Evolutionary conservation across 2,888 invertebrate species (phyloP).

Genomic region (Flexamia atlantica): DNA sequence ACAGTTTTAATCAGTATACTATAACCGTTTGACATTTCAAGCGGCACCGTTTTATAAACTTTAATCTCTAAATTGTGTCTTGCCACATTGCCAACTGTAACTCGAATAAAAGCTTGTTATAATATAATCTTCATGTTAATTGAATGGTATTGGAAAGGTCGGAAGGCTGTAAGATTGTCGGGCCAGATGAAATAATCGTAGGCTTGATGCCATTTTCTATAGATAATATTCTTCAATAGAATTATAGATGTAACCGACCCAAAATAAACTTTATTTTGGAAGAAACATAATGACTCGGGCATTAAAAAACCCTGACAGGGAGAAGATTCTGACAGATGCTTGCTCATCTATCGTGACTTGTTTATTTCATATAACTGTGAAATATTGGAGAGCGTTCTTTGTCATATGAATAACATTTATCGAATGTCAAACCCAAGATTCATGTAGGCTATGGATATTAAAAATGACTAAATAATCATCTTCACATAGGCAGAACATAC

Average conservation of each 20-base stretch:
- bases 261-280: conserved; percentile 60
- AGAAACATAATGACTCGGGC: conserved; percentile 58
- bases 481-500: conserved; percentile 48
- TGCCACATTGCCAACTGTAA: conserved; percentile 43
- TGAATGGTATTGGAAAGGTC: conserved; percentile 41
- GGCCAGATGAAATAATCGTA: conserved; percentile 39
- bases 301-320: conserved; percentile 53
- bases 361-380: conserved; percentile 60
- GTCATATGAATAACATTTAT: conserved; percentile 59
- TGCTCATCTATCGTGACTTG: conserved; percentile 62
- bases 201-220: conserved; percentile 60
- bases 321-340: conserved; percentile 60
- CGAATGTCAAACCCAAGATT: conserved; percentile 60
- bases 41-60: background rate
- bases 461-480: conserved; percentile 49
- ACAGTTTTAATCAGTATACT: conserved; percentile 27
- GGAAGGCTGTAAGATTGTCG: conserved; percentile 17
- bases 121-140: conserved; percentile 63
- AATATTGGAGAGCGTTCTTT: conserved; percentile 63
- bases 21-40: background rate
- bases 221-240: conserved; percentile 59
- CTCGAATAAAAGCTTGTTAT: conserved; percentile 42
- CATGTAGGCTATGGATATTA: conserved; percentile 39
- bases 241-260: conserved; percentile 58
- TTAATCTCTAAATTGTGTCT: conserved; percentile 30